Percentiles rank a stretch among this genome's conserved stretches.
These are phyloP conservation scores for Drosophila nigricruria DNA, from an alignment of 2,888 invertebrate species.

Conservation along the genomic window DNA sequence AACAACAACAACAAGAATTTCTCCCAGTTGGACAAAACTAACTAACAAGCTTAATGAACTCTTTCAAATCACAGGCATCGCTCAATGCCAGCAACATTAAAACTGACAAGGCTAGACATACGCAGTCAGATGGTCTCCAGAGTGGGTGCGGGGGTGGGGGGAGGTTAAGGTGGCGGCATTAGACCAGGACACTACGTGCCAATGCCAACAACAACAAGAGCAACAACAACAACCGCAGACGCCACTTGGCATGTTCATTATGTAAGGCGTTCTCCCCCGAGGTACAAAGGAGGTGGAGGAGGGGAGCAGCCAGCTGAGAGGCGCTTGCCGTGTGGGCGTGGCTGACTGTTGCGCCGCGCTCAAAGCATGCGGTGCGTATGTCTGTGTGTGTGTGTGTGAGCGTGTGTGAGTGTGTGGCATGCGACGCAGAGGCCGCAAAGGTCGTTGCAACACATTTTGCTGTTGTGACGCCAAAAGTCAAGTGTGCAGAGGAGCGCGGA, in stretches of 20 bases:
- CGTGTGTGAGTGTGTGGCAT: conserved; percentile 28
- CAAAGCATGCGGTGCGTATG: conserved; percentile 14
- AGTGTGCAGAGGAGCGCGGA: conserved; percentile 23
- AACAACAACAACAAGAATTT: conserved; percentile 7
- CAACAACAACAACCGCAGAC: conserved; percentile 29
- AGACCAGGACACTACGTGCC: conserved; percentile 53
- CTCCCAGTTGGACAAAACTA: conserved; percentile 45
- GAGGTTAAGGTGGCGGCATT: conserved; percentile 3
- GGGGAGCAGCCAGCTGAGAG: conserved; percentile 7
- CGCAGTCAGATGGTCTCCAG: conserved; percentile 19
- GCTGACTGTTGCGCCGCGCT: conserved; percentile 66
- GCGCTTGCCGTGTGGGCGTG: conserved; percentile 44
- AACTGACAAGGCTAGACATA: conserved; percentile 68
- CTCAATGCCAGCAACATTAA: conserved; percentile 80
- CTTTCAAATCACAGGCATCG: conserved; percentile 79
- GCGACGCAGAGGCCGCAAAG: conserved; percentile 65
- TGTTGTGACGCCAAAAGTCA: conserved; percentile 72
- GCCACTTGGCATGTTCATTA: conserved; percentile 67
- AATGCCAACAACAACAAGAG: conserved; percentile 38
- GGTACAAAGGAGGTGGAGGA: neutral
- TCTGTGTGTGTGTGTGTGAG: conserved; percentile 2
- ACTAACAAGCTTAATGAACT: conserved; percentile 78
- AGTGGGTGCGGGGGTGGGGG: neutral
- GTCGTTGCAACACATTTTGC: conserved; percentile 75
- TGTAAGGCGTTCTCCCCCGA: conserved; percentile 51